Conservation (phyloP, 2,797 vertebrate genomes). For the Megalops cyprinoides region DNA sequence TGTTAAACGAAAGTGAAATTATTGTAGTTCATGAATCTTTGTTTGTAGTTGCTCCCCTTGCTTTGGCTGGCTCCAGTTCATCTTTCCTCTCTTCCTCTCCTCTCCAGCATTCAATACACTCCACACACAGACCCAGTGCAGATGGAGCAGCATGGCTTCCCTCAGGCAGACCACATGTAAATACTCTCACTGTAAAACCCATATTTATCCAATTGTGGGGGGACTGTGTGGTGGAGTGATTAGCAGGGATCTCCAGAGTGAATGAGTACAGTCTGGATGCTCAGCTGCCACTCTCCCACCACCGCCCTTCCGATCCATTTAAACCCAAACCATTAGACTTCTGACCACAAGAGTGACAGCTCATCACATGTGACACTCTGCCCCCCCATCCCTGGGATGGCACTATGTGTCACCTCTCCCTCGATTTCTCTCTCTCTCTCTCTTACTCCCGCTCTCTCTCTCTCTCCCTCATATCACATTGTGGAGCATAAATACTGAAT, state of each 20-base stretch:
- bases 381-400: too few relatives aligned
- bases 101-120: not conserved
- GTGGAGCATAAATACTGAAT: not conserved
- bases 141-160: not conserved
- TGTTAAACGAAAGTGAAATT: not conserved
- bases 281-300: not conserved
- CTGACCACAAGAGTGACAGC: constrained; percentile 1
- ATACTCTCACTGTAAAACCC: not conserved
- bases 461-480: not conserved
- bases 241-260: not conserved
- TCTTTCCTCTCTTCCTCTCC: not conserved
- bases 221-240: not conserved
- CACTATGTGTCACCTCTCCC: too few relatives aligned
- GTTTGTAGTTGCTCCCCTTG: not conserved
- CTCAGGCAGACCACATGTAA: not conserved
- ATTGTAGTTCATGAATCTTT: too few relatives aligned
- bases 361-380: too few relatives aligned
- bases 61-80: not conserved
- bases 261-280: not conserved
- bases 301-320: not conserved
- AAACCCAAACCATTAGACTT: not conserved
- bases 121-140: not conserved
- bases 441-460: not conserved
- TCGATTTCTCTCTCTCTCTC: not conserved
- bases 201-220: constrained; percentile 7